Base-by-base conservation (phyloP, 2,797 vertebrate species). In the Rallus crepitans region DNA sequence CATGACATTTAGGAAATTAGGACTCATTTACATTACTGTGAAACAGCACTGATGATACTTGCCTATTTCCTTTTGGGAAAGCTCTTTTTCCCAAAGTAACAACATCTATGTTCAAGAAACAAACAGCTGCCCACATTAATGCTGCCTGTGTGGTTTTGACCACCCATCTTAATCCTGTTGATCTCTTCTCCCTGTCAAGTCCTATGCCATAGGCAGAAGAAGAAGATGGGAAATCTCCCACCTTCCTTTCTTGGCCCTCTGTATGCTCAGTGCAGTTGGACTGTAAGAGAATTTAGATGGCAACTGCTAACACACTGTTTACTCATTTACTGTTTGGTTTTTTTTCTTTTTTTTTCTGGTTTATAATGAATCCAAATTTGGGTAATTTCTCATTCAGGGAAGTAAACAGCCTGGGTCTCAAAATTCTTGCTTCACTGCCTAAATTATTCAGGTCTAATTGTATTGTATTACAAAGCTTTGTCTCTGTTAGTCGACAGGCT, bases 371-470 rank as follows among this genome's bases (percentile, higher is more conserved):
- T 91, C 69, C 63, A 84, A 39, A 45, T 71, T 15, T 42, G 68
- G 35, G 57, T 47, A 42, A 91, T 93, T 92, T 86, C 85, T 91
- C 76, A 83, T 73, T 93, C 69, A 48, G 76, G 72, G 69, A 78
- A 72, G 85, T 61, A 81, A 91, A 94, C 82, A 93, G 69, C 53
- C 61, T 24, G 17, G 45, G 33, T 60, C 80, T 95, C 85, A 83
- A 71, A 90, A 75, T 78, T 83, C 30, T 94, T 91, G 82, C 85
- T 94, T 96, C 65, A 47, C 27, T 75, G 87, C 82, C 61, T 95
- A n/a, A 90, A 91, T 96, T 91, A 93, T 95, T 94, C 95, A 93
- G 72, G 48, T 90, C 69, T 94, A 94, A 94, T 90, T 94, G 93
- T n/a, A 50, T 68, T 65, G 79, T 89, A 40, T 94, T 88, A 75